Percentiles rank a stretch among this genome's conserved stretches.
Evolutionary conservation across 2,797 vertebrate genomes (phyloP).

Genomic region (Buphagus erythrorhynchus): DNA sequence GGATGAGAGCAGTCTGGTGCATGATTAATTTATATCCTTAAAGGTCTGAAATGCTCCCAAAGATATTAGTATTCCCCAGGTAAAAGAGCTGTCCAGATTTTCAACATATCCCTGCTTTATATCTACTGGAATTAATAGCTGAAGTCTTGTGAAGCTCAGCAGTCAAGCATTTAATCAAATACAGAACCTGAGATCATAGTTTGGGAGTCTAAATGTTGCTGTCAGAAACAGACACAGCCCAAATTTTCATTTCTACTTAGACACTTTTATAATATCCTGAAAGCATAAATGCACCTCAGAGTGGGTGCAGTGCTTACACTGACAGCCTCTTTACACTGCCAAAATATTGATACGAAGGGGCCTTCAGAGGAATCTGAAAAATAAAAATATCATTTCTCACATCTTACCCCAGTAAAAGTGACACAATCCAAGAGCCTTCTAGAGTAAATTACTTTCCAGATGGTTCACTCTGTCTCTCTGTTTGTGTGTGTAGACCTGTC

Average conservation of each 20-base stretch:
- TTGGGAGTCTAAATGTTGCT: background rate
- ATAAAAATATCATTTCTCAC: background rate
- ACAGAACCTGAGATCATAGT: slow-evolving; percentile 12
- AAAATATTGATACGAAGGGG: background rate
- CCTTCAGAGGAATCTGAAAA: background rate
- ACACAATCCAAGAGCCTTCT: background rate
- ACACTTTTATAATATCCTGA: background rate
- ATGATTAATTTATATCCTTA: slow-evolving; percentile 49
- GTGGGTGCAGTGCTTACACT: background rate
- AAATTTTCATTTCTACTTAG: background rate
- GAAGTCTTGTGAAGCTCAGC: background rate
- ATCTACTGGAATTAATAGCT: slow-evolving; percentile 29
- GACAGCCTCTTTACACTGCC: background rate
- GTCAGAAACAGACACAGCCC: slow-evolving; percentile 25
- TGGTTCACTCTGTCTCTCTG: background rate
- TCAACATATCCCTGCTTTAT: background rate
- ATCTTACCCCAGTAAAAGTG: background rate
- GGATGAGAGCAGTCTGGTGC: slow-evolving; percentile 24
- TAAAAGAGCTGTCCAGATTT: slow-evolving; percentile 31
- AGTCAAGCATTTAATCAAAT: slow-evolving; percentile 24
- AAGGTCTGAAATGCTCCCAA: slow-evolving; percentile 32
- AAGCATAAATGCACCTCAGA: background rate
- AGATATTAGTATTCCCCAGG: background rate
- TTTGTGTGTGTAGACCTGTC: background rate
- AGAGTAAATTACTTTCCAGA: background rate